phyloP scores from a whole-genome alignment of 2,113 vertebrate species.

The Rhinogobius similis region DNA sequence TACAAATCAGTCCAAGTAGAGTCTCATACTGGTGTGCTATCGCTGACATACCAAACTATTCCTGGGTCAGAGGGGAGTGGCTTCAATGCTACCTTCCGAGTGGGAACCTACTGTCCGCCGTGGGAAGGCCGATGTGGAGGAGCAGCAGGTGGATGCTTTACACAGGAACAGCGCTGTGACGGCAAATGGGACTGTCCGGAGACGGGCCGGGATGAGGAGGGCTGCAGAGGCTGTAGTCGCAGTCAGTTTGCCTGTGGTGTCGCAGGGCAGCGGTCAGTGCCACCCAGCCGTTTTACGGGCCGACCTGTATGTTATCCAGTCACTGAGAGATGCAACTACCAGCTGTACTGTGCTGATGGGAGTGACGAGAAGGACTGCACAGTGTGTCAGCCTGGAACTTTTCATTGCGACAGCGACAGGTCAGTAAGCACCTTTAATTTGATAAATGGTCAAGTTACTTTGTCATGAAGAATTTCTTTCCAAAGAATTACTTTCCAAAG shows the following conservation, averaged over 20 bases:
- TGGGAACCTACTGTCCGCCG: conserved; percentile 85
- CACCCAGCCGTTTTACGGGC: conserved; percentile 25
- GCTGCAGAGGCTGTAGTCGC: conserved; percentile 76
- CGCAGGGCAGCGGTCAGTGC: conserved; percentile 46
- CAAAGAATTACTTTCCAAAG: not conserved
- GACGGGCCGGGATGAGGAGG: conserved; percentile 83
- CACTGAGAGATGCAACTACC: conserved; percentile 88
- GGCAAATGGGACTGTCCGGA: conserved; percentile 87
- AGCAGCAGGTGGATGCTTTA: conserved; percentile 77
- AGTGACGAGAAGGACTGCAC: conserved; percentile 86
- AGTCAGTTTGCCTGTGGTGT: conserved; percentile 82
- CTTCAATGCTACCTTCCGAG: conserved; percentile 89
- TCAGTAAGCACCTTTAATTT: conserved; percentile 29
- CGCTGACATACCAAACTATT: conserved; percentile 73
- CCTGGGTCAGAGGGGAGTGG: conserved; percentile 69
- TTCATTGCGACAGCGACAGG: conserved; percentile 86
- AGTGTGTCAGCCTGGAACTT: conserved; percentile 86
- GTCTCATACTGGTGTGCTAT: conserved; percentile 81
- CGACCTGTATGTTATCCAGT: conserved; percentile 79
- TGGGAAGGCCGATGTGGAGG: conserved; percentile 85
- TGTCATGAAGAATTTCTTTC: not conserved
- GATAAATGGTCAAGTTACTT: not conserved
- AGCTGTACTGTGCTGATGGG: conserved; percentile 85
- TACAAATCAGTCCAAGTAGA: conserved; percentile 82
- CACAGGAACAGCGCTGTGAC: conserved; percentile 81